phyloP scores from a whole-genome alignment of 2,113 vertebrate genomes.

The Microcebus murinus region DNA sequence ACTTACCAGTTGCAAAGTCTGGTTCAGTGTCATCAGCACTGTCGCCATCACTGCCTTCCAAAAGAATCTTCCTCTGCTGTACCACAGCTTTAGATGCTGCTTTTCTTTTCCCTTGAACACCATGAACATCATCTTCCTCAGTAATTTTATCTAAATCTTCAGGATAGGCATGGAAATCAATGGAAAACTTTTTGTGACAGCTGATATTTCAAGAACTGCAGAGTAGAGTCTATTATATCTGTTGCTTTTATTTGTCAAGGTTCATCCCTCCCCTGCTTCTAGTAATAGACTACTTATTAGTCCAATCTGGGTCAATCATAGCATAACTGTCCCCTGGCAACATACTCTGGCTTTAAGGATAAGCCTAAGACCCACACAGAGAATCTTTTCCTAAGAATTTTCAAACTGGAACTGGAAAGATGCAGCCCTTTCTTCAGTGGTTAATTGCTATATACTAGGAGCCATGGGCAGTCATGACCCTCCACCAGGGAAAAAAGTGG shows the following conservation, averaged over 20 bases:
- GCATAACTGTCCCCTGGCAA: background rate
- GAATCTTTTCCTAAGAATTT: background rate
- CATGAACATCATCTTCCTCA: constrained; percentile 60
- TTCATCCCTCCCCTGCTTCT: background rate
- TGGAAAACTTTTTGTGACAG: background rate
- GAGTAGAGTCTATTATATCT: background rate
- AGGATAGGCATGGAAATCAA: background rate
- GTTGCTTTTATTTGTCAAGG: background rate
- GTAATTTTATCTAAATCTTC: constrained; percentile 87
- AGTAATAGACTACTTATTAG: background rate
- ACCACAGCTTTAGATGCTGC: constrained; percentile 54
- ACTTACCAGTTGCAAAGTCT: constrained; percentile 74
- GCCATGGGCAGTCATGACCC: background rate
- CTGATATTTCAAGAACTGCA: background rate
- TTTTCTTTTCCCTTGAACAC: constrained; percentile 67
- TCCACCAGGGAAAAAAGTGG: background rate
- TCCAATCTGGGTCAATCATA: background rate
- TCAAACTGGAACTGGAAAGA: background rate
- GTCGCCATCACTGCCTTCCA: constrained; percentile 60
- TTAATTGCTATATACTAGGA: background rate
- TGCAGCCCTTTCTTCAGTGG: background rate
- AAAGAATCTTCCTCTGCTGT: constrained; percentile 58
- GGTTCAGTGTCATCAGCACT: constrained; percentile 57
- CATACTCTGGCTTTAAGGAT: background rate
- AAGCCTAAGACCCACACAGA: background rate